Evolutionary conservation across 2,888 invertebrate species (phyloP), one percentile per base, ranked within the genome.

Genomic region (Iphiclides podalirius): DNA sequence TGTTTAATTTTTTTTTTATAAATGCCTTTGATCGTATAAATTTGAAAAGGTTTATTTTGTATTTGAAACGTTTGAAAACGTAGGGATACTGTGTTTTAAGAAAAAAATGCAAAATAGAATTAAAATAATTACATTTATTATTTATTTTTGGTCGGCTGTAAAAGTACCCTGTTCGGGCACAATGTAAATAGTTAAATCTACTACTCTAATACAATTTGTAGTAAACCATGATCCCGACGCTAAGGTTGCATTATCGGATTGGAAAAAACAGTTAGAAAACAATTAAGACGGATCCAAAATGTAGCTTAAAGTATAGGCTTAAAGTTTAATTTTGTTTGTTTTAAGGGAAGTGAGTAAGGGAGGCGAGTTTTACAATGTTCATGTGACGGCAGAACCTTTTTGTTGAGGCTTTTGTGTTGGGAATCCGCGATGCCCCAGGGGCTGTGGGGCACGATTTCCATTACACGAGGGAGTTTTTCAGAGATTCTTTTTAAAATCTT

Each of bases 201-300:
- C 84, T 83, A 78, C 84, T 85, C 83, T 85, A 84, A 87, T 86
- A 87, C 86, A 87, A 87, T 87, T 87, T 87, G 86, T 87, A 87
- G 86, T 87, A 86, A 87, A 86, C 86, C 86, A 86, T 85, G 86
- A 86, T 86, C 85, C 83, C 80, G 79, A 72, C 82, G 78, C 83
- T 84, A 86, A 85, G 84, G 84, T 85, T 81, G 82, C 84, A 86
- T 87, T 87, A 87, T 86, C 85, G 82, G 82, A 87, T 85, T 84
- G 85, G 81, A 84, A 85, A 84, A 85, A 86, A 86, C 82, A 78
- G 81, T 84, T 80, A 77, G 78, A 75, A 72, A 75, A 79, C 67
- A 71, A 65, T 61, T 54, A 55, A 41, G 50, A 28, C 13, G 35
- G 28, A 50, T 54, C 59, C 54, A 79, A 81, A 82, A 66, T 72